Base-by-base conservation (phyloP, 2,888 invertebrate species). In the Sminthurides aquaticus region DNA sequence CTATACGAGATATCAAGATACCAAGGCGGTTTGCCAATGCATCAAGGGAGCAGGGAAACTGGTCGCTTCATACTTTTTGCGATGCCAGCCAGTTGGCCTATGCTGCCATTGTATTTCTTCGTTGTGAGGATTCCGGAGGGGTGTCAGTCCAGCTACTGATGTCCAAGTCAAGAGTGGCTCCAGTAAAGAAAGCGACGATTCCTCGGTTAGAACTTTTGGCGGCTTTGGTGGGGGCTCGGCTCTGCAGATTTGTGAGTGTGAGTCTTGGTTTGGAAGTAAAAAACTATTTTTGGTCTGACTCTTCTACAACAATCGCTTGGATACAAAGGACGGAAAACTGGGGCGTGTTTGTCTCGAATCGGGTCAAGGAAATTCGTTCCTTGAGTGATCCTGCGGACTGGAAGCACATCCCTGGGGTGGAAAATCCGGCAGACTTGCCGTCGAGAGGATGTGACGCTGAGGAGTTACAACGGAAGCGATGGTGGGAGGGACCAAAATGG, bases 401-500 rank as follows among this genome's bases (percentile, higher is more conserved):
- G 77, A 48, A 65, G n/a, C 74, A 76, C 67, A 66, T 77, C 3
- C 76, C 77, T 2, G 76, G 77, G 5, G 24, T 25, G 1, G 8
- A 69, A 3, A 78, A 77, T 62, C 76, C 76, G 3, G 77, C 76
- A 1, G 76, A 77, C 65, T 61, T 76, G 5, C 75, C 76, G 2
- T 77, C 76, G 1, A 55, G 76, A 48, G 77, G 76, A 3, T 77
- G 77, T 66, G 62, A 63, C 15, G 67, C 72, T 2, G 58, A 68
- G 57, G 62, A 74, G 20, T 67, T 77, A 2, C 3, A 73, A 8
- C 65, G 76, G 29, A 71, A 74, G 3, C 55, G 62, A 70, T 77
- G 77, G 77, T 77, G 76, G 77, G 69, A 74, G 67, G 76, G 76
- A 15, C 76, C 76, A 18, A n/a, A 57, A 3, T 77, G 76, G 77